These are phyloP conservation scores for Orientallactaga sibirica DNA, from an alignment of 2,797 vertebrate species.

Conservation along the genomic window DNA sequence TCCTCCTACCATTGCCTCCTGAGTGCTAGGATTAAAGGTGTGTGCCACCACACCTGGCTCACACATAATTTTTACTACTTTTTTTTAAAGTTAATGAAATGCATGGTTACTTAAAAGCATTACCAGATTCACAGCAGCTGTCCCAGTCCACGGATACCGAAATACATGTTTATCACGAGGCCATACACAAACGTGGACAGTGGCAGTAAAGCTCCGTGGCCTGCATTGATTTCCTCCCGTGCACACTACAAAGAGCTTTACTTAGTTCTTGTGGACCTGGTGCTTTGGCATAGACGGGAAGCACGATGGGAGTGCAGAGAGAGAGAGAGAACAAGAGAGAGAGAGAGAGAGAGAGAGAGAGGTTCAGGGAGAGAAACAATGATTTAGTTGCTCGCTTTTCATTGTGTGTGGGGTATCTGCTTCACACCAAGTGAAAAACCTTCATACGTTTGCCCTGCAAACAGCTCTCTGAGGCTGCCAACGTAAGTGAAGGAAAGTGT, in stretches of 20 bases:
- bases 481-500: conserved; percentile 53
- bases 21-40: too few species aligned
- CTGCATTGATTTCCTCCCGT: conserved; percentile 41
- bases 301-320: background rate
- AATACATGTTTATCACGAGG: background rate
- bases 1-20: too few species aligned
- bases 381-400: conserved; percentile 1
- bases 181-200: background rate
- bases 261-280: background rate
- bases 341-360: too few species aligned
- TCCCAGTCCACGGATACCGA: background rate
- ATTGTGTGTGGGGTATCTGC: background rate
- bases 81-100: conserved; percentile 49
- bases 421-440: conserved; percentile 34
- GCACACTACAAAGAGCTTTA: conserved; percentile 39
- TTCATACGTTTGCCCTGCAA: background rate
- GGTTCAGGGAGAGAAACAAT: background rate
- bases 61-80: background rate
- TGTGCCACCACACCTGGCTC: background rate
- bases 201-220: background rate
- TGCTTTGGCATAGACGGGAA: conserved; percentile 41
- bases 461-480: conserved; percentile 6
- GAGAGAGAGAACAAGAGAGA: background rate
- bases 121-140: background rate
- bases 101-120: background rate